Conservation (phyloP, 2,797 vertebrate genomes). For the Naso thynnoides region DNA sequence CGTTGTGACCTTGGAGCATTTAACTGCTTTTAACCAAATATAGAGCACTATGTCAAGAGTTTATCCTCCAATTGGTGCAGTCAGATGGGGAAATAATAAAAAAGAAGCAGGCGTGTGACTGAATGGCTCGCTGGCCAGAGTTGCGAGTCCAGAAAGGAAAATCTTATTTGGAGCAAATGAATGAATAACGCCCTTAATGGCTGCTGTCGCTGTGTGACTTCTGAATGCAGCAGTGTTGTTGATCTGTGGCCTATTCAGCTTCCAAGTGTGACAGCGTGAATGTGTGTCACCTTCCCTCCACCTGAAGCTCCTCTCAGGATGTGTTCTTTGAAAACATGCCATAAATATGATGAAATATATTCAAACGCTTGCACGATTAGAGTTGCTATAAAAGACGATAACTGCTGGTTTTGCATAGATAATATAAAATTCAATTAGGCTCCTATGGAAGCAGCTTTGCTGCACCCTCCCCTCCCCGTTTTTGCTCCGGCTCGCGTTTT, state of each 20-base stretch:
- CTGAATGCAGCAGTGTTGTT: slow-evolving; percentile 14
- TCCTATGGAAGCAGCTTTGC: too few species aligned
- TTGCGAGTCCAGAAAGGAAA: slow-evolving; percentile 55
- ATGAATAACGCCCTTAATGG: slow-evolving; percentile 53
- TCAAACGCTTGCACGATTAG: slow-evolving; percentile 24
- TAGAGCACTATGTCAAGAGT: slow-evolving; percentile 56
- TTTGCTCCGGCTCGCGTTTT: too few species aligned
- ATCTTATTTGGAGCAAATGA: slow-evolving; percentile 44
- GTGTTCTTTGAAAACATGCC: slow-evolving; percentile 5
- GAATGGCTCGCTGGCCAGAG: slow-evolving; percentile 41
- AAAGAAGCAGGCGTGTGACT: slow-evolving; percentile 39
- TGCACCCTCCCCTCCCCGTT: too few species aligned
- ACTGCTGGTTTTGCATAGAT: slow-evolving; percentile 49
- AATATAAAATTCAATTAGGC: slow-evolving; percentile 11
- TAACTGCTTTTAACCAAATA: slow-evolving; percentile 55
- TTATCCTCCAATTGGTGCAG: slow-evolving; percentile 43
- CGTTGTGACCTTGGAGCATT: slow-evolving; percentile 57
- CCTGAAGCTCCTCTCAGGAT: slow-evolving; percentile 1
- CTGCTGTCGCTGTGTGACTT: slow-evolving; percentile 23
- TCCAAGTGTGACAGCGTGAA: slow-evolving; percentile 11
- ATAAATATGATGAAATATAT: slow-evolving; percentile 11
- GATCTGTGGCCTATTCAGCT: slow-evolving; percentile 21
- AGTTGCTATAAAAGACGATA: slow-evolving; percentile 16
- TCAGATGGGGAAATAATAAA: slow-evolving; percentile 45
- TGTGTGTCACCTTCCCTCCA: neutral